Base-by-base conservation (phyloP, 2,888 invertebrate genomes). In the Tipula unca region DNA sequence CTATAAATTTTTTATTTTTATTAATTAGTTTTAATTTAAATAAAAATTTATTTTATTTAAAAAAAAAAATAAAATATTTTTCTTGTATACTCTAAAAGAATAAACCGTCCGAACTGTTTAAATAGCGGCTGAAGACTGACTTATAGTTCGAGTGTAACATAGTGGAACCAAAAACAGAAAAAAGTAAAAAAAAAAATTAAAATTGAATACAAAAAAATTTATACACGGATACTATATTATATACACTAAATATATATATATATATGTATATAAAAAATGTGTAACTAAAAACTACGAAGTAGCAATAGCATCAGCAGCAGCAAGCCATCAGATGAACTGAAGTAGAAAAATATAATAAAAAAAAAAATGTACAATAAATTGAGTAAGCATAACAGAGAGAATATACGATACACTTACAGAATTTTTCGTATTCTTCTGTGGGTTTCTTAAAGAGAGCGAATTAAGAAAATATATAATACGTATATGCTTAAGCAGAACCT, bases 71-170 rank as follows among this genome's bases (percentile, higher is more conserved):
- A 17, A 69, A 69, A 69, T 48, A 69, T 69, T 69, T 69, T 25
- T 20, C 25, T 69, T 69, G 25, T 69, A 69, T 10, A 25, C 4
- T 25, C n/a, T n/a, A n/a, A n/a, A 69, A 69, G 10, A 69, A 69
- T 17, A 32, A 83, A 83, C 84, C 86, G 84, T 86, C 82, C 86
- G 85, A 86, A 85, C 86, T 84, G 85, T 82, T 86, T 85, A 85
- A 54, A 85, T 86, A 86, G 48, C 86, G 86, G 86, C 86, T 85
- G 84, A 29, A 86, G 86, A 86, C 86, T 86, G 83, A 83, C 83
- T 83, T 32, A 69, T 69, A 69, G 69, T 29, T 35, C n/a, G 83
- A 83, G 83, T 32, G 83, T 83, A 83, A 83, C 83, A 83, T 83
- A 83, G 83, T 83, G 83, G 83, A 83, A 83, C 83, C 83, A 35